Conservation (phyloP, 2,113 vertebrate genomes). For the Heptranchias perlo region DNA sequence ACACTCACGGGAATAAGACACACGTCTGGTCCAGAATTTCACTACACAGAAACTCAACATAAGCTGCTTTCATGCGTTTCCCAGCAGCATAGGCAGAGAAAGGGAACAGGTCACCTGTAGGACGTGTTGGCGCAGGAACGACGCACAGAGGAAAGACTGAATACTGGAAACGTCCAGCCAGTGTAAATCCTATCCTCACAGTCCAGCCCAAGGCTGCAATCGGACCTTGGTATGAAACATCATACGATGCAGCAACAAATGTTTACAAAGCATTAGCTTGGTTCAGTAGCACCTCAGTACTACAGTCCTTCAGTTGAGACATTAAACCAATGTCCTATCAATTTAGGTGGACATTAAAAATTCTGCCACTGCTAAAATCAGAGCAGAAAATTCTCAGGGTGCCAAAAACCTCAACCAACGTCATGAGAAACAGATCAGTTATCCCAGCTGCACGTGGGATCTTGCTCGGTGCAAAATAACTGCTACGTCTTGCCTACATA, state of each 20-base stretch:
- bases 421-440: neutral
- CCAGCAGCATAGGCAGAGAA: neutral
- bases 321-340: neutral
- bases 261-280: neutral
- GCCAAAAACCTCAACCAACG: neutral
- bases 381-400: neutral
- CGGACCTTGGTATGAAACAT: neutral
- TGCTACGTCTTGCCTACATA: neutral
- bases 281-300: neutral
- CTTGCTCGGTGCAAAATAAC: neutral
- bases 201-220: neutral
- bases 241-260: neutral
- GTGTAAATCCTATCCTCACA: no score
- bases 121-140: no score
- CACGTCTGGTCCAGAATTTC: neutral
- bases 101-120: neutral
- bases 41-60: neutral
- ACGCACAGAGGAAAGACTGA: no score
- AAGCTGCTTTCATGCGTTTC: neutral
- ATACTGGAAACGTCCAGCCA: no score
- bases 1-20: neutral
- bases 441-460: neutral
- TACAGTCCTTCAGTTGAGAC: neutral
- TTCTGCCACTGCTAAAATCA: neutral
- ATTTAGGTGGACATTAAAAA: neutral